Evolutionary conservation across 2,888 invertebrate genomes (phyloP), one percentile per base, ranked within the genome.

Genomic region (Eupithecia inturbata): DNA sequence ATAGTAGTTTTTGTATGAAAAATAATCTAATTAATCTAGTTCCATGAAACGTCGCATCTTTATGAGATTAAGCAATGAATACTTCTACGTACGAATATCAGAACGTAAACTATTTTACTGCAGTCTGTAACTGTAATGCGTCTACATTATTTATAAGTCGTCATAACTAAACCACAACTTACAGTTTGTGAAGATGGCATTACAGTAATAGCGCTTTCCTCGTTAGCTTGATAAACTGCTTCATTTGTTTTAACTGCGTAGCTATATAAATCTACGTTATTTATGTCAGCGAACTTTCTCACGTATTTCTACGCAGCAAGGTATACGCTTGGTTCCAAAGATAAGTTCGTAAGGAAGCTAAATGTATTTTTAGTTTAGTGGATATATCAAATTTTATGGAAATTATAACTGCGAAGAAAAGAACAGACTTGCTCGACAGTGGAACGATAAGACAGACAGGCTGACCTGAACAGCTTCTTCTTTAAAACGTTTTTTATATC

Each of bases 131-230:
- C 49, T 49, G n/a, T n/a, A 53, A 53, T n/a, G 49, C 49, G 49
- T 53, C 22, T 22, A 22, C 49, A 22, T 9, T 53, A 53, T 53
- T 53, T 53, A 45, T 26, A 26, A 57, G 57, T 57, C 14, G 57
- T 57, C 26, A 26, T 22, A 57, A 53, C 53, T 57, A 14, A 12
- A 31, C 62, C 31, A 62, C 31, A 31, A 19, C 26, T 62, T 7
- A 62, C 22, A 62, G 31, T 31, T 62, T 0, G 31, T 31, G 62
- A 64, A 26, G 72, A 71, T 70, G 66, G 67, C 60, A 71, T 68
- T 72, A 74, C 31, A 64, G 66, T 76, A 71, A 76, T 76, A 53
- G 74, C 63, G 66, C 49, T 41, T 12, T 49, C n/a, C 66, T 63
- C 36, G 63, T 57, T 68, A 62, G 36, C 53, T 64, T 68, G 26